phyloP scores from a whole-genome alignment of 2,888 invertebrate genomes.

The Autographa pulchrina region DNA sequence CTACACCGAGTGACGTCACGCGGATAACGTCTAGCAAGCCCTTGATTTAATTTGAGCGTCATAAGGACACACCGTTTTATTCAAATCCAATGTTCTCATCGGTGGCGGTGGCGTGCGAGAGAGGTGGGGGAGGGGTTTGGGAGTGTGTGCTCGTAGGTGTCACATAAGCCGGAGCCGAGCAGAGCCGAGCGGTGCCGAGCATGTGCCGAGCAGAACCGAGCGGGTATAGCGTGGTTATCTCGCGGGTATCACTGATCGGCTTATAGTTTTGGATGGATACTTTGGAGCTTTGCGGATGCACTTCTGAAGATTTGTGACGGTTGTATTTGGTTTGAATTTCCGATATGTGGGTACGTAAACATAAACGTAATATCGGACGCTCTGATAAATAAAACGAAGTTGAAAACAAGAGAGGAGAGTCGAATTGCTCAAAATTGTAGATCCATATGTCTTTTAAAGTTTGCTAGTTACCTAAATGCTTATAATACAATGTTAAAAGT shows the following conservation, averaged over 20 bases:
- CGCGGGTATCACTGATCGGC: neutral
- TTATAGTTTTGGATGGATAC: slow-evolving; percentile 3
- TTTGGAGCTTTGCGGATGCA: neutral
- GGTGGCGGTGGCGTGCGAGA: neutral
- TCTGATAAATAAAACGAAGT: neutral
- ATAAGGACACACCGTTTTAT: slow-evolving; percentile 9
- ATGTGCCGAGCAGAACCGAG: neutral
- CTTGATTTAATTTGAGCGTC: slow-evolving; percentile 15
- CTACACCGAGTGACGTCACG: neutral
- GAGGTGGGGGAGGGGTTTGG: neutral
- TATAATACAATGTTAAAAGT: neutral
- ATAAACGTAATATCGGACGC: neutral
- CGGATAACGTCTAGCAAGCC: neutral
- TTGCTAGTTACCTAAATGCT: neutral
- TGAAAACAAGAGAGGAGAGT: neutral
- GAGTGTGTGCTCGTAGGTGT: neutral
- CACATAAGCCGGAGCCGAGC: neutral
- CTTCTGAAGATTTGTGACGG: neutral
- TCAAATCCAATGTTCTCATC: slow-evolving; percentile 7
- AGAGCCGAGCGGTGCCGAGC: neutral
- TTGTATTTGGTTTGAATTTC: neutral
- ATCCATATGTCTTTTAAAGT: neutral
- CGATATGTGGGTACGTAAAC: neutral
- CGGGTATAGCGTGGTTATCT: neutral
- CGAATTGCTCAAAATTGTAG: neutral